phyloP scores from a whole-genome alignment of 2,113 vertebrate species.

The Tupaia chinensis region DNA sequence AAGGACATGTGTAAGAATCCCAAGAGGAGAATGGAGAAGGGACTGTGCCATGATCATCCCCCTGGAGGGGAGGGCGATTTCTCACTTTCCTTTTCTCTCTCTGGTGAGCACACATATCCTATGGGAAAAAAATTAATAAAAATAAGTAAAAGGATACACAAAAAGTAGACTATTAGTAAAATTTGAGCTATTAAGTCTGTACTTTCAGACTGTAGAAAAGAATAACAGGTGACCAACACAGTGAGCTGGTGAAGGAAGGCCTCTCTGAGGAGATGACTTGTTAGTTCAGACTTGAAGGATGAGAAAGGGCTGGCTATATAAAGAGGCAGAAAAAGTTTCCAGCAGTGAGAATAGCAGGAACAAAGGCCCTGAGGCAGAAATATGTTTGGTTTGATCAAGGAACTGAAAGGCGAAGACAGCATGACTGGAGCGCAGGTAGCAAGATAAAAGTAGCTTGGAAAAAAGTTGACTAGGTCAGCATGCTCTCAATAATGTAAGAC shows the following conservation, averaged over 20 bases:
- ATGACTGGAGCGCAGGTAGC: background rate
- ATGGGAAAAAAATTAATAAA: background rate
- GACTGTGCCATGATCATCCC: no score
- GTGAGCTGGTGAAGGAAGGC: background rate
- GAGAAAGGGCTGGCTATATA: background rate
- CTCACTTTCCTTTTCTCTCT: no score
- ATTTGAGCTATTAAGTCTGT: background rate
- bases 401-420: background rate
- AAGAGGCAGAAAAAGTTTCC: background rate
- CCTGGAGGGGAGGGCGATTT: no score
- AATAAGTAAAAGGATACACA: background rate
- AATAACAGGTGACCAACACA: background rate
- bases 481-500: background rate
- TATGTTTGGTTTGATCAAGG: background rate
- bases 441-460: background rate
- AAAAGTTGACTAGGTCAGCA: background rate
- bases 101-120: no score
- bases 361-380: background rate
- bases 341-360: background rate
- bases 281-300: background rate
- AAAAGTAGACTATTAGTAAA: background rate
- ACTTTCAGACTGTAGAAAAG: background rate
- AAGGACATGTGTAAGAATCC: no score
- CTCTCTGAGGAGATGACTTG: background rate
- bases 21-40: no score